These are phyloP conservation scores for Hedychridium roseum DNA, from an alignment of 2,888 invertebrate genomes.

Conservation along the genomic window DNA sequence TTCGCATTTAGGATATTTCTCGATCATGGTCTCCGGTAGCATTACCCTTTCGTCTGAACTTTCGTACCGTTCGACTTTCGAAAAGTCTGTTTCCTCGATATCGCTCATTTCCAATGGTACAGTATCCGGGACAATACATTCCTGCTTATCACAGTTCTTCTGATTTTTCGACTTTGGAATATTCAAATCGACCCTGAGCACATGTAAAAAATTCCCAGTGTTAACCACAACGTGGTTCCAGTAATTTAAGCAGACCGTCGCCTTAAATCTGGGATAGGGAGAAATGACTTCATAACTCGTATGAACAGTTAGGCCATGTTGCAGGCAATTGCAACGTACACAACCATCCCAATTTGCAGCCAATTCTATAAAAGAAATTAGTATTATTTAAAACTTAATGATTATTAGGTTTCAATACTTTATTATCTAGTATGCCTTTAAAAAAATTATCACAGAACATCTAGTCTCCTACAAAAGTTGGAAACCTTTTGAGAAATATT, in stretches of 20 bases:
- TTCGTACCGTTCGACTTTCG: slow-evolving; percentile 50
- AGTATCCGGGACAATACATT: slow-evolving; percentile 49
- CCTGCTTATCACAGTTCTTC: slow-evolving; percentile 56
- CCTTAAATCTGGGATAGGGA: slow-evolving; percentile 81
- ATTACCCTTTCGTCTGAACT: slow-evolving; percentile 49
- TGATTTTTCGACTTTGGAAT: slow-evolving; percentile 51
- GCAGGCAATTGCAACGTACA: slow-evolving; percentile 78
- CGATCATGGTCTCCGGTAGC: slow-evolving; percentile 42
- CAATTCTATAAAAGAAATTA: slow-evolving; percentile 59
- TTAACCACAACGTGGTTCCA: slow-evolving; percentile 82
- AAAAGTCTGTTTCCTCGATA: slow-evolving; percentile 51
- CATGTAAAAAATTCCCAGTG: slow-evolving; percentile 85
- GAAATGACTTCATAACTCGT: slow-evolving; percentile 91
- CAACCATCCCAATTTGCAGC: slow-evolving; percentile 68
- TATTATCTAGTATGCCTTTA: too few species aligned
- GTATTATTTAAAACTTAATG: too few species aligned
- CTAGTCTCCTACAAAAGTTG: too few species aligned
- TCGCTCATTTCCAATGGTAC: slow-evolving; percentile 54
- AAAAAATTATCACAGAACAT: too few species aligned
- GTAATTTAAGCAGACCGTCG: slow-evolving; percentile 74
- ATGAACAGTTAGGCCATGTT: slow-evolving; percentile 91
- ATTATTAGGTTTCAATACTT: too few species aligned
- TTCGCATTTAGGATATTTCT: slow-evolving; percentile 52
- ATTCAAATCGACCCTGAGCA: slow-evolving; percentile 71
- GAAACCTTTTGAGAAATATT: too few species aligned